Evolutionary conservation across 2,797 vertebrate genomes (phyloP).

Genomic region (Hozukius guyotensis): DNA sequence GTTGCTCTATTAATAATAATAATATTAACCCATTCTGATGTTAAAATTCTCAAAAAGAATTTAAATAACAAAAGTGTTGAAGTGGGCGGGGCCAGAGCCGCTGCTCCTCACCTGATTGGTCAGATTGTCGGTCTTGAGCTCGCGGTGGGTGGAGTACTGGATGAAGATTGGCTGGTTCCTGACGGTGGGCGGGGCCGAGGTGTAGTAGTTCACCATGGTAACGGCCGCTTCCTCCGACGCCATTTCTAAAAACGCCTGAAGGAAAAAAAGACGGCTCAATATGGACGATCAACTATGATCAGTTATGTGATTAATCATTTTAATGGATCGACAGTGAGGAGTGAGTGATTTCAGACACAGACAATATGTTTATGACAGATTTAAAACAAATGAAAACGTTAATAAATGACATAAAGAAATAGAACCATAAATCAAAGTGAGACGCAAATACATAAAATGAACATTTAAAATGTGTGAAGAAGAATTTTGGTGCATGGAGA

Average conservation of each 20-base stretch:
- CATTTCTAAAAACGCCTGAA: constrained; percentile 94
- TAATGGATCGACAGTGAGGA: too few species aligned
- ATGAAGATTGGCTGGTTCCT: constrained; percentile 89
- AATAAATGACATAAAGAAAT: not conserved
- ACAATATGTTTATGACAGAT: not conserved
- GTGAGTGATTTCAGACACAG: too few species aligned
- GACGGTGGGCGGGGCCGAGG: constrained; percentile 81
- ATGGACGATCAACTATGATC: too few species aligned
- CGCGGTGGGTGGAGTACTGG: constrained; percentile 91
- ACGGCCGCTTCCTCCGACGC: constrained; percentile 90
- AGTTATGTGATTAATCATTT: too few species aligned
- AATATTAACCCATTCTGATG: not conserved
- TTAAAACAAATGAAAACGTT: not conserved
- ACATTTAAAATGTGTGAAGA: not conserved
- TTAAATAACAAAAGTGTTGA: not conserved
- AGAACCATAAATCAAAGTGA: not conserved
- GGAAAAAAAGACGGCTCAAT: not conserved
- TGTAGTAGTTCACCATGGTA: constrained; percentile 90
- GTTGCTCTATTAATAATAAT: not conserved
- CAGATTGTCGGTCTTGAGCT: constrained; percentile 89
- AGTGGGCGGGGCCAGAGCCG: not conserved
- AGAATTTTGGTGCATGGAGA: too few species aligned
- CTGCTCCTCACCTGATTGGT: constrained; percentile 59
- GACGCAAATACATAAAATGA: not conserved
- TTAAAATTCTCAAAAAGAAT: too few species aligned